These are phyloP conservation scores for Cinara cedri DNA, from an alignment of 2,888 invertebrate species.

Conservation along the genomic window DNA sequence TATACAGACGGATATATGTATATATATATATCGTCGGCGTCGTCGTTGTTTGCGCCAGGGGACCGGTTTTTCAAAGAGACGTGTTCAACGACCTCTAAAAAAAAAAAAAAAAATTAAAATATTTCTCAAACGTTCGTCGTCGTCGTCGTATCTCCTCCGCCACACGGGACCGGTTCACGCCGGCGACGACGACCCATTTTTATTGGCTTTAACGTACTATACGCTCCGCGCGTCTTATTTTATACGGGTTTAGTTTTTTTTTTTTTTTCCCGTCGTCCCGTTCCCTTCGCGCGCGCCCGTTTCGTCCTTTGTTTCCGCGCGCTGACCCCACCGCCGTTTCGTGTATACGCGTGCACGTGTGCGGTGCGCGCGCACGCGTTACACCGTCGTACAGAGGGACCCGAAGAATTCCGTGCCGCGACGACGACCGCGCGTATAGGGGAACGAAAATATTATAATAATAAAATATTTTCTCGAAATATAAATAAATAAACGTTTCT, in stretches of 20 bases:
- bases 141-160: constrained; percentile 24
- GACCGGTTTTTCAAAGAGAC: constrained; percentile 53
- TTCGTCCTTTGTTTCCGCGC: constrained; percentile 3
- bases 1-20: not conserved
- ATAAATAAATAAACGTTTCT: too few relatives aligned
- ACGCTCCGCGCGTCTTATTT: constrained; percentile 17
- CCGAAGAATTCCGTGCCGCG: not conserved
- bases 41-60: constrained; percentile 25
- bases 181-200: constrained; percentile 53
- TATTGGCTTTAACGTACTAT: constrained; percentile 53
- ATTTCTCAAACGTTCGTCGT: constrained; percentile 33
- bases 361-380: not conserved
- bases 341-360: not conserved
- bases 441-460: too few relatives aligned
- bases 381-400: too few relatives aligned
- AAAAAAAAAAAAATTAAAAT: constrained; percentile 40
- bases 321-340: not conserved
- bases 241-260: constrained; percentile 29
- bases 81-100: constrained; percentile 56
- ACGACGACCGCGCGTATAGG: too few relatives aligned
- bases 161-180: constrained; percentile 51
- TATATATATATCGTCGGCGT: constrained; percentile 12
- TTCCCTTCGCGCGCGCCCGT: not conserved
- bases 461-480: too few relatives aligned
- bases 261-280: constrained; percentile 2